A percentile compares a stretch with the other conserved stretches of the same genome.
phyloP scores from a whole-genome alignment of 2,888 invertebrate species.

The Strigamia transsilvanica region DNA sequence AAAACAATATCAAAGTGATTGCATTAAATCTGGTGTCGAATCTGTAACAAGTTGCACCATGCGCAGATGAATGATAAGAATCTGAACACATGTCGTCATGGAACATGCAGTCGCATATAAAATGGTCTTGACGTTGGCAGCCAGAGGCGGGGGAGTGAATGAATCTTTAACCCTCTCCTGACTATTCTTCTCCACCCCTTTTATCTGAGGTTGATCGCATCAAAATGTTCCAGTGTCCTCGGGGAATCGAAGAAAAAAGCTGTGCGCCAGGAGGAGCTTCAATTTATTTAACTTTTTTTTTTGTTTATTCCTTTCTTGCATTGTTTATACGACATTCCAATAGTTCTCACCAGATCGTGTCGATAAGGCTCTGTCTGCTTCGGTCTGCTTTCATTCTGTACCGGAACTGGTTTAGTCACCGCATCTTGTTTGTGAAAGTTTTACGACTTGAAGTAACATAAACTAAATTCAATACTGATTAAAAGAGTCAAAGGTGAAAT shows the following conservation, averaged over 20 bases:
- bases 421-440: slow-evolving; percentile 4
- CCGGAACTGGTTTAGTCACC: slow-evolving; percentile 21
- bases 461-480: slow-evolving; percentile 32
- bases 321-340: slow-evolving; percentile 48
- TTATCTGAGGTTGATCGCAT: slow-evolving; percentile 45
- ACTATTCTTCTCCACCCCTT: slow-evolving; percentile 44
- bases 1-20: slow-evolving; percentile 44
- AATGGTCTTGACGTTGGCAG: slow-evolving; percentile 41
- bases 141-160: slow-evolving; percentile 44
- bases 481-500: slow-evolving; percentile 14
- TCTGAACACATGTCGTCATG: slow-evolving; percentile 36
- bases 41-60: slow-evolving; percentile 40
- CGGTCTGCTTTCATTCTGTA: not conserved
- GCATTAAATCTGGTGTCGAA: slow-evolving; percentile 36
- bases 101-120: slow-evolving; percentile 43
- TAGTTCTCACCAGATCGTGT: slow-evolving; percentile 20
- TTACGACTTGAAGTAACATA: not conserved
- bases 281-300: not conserved
- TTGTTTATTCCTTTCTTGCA: not conserved
- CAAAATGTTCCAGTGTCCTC: slow-evolving; percentile 13
- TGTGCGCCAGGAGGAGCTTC: slow-evolving; percentile 33
- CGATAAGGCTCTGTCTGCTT: not conserved
- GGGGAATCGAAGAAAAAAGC: slow-evolving; percentile 40
- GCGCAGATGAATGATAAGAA: slow-evolving; percentile 46
- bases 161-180: slow-evolving; percentile 48